These are phyloP conservation scores for Cavia porcellus DNA, from an alignment of 2,113 vertebrate genomes.

Conservation along the genomic window DNA sequence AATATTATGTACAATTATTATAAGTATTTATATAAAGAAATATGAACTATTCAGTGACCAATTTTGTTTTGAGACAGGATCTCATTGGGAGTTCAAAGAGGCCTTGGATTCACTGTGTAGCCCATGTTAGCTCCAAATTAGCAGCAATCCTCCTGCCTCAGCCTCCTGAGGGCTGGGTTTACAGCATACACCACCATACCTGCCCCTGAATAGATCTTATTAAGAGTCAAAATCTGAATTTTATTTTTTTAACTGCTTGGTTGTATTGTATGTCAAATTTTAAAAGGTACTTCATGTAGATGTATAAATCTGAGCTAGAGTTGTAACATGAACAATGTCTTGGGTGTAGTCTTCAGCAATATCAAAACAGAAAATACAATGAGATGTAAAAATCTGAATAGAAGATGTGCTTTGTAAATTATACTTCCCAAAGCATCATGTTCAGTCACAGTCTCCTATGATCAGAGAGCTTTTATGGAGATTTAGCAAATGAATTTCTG, in stretches of 20 bases:
- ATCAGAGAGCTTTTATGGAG: background rate
- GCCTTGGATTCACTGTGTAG: no score
- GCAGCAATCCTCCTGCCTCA: no score
- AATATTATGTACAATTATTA: no score
- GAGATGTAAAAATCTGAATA: background rate
- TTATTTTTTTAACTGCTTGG: constrained; percentile 48
- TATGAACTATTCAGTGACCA: no score
- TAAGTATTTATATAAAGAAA: no score
- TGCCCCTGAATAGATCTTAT: background rate
- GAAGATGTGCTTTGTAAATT: background rate
- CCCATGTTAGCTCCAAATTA: no score
- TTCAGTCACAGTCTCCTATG: background rate
- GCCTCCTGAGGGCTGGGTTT: no score
- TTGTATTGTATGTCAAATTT: background rate
- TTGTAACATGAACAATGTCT: background rate
- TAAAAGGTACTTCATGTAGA: background rate
- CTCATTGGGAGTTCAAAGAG: no score
- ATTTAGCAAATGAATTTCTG: constrained; percentile 9
- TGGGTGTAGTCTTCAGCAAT: background rate
- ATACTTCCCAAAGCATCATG: background rate
- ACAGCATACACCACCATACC: no score
- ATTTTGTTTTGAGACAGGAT: no score
- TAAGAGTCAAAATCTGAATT: constrained; percentile 15
- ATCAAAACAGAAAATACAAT: background rate
- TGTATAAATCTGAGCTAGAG: background rate